These are phyloP conservation scores for Drosophila parvula DNA, from an alignment of 1,140 invertebrate genomes.

Conservation along the genomic window DNA sequence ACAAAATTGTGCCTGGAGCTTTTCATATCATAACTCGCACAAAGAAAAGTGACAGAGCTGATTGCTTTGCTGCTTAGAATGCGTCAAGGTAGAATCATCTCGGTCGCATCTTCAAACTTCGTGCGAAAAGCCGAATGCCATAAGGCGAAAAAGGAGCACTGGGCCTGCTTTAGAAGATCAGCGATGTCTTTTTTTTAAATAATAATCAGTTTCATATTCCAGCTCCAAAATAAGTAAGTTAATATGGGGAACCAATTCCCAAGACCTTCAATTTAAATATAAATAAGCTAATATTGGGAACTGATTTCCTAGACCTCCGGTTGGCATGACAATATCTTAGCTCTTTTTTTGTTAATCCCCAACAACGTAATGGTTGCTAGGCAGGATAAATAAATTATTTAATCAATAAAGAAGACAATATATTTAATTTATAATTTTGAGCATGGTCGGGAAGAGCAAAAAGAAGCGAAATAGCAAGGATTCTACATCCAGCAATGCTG, in stretches of 20 bases:
- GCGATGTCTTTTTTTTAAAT: background rate
- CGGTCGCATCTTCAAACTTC: background rate
- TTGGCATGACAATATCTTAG: background rate
- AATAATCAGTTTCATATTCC: background rate
- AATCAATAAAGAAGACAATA: constrained; percentile 23
- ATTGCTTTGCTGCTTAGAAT: too few relatives aligned
- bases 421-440: background rate
- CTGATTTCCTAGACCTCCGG: background rate
- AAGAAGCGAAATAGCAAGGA: constrained; percentile 86
- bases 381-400: constrained; percentile 5
- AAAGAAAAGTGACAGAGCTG: too few relatives aligned
- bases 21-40: background rate
- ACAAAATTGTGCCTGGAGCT: background rate
- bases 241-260: too few relatives aligned
- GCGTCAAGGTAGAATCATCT: background rate
- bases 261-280: too few relatives aligned
- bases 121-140: background rate
- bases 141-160: background rate
- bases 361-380: constrained; percentile 20
- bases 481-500: constrained; percentile 83
- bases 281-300: too few relatives aligned
- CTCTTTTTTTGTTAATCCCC: background rate
- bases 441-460: constrained; percentile 84
- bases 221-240: too few relatives aligned
- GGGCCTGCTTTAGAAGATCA: background rate